phyloP scores from a whole-genome alignment of 2,113 vertebrate genomes.

The Alexandromys fortis region DNA sequence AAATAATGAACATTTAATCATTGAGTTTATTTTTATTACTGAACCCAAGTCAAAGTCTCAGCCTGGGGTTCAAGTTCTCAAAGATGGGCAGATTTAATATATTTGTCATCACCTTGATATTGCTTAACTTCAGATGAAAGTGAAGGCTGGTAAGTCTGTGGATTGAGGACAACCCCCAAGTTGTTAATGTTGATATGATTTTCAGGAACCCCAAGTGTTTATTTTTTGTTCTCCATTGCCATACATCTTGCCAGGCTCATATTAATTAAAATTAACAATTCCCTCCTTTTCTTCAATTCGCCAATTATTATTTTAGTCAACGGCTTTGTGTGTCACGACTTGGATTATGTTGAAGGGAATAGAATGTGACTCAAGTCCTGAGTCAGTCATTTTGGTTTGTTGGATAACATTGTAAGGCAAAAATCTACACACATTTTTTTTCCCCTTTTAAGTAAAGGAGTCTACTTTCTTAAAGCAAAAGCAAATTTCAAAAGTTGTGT shows the following conservation, averaged over 20 bases:
- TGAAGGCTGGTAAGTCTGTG: conserved; percentile 70
- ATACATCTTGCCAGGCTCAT: conserved; percentile 4
- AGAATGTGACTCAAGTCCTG: not conserved
- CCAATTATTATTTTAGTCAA: conserved; percentile 59
- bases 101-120: conserved; percentile 85
- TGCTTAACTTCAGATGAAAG: conserved; percentile 80
- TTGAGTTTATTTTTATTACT: conserved; percentile 83
- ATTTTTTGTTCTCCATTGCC: conserved; percentile 52
- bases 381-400: not conserved
- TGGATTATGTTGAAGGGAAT: not conserved
- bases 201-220: conserved; percentile 49
- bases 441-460: conserved; percentile 65
- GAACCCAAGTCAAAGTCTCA: conserved; percentile 83
- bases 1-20: conserved; percentile 78
- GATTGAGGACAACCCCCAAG: conserved; percentile 72
- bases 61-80: conserved; percentile 81
- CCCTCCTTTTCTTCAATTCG: conserved; percentile 51
- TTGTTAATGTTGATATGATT: conserved; percentile 32
- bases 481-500: conserved; percentile 73
- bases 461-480: conserved; percentile 70
- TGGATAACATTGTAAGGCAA: not conserved
- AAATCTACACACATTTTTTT: conserved; percentile 32
- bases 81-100: conserved; percentile 87
- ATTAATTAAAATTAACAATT: conserved; percentile 57
- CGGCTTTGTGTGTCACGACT: not conserved